Evolutionary conservation across 1,140 invertebrate genomes (phyloP).

Genomic region (Drosophila arawakana): DNA sequence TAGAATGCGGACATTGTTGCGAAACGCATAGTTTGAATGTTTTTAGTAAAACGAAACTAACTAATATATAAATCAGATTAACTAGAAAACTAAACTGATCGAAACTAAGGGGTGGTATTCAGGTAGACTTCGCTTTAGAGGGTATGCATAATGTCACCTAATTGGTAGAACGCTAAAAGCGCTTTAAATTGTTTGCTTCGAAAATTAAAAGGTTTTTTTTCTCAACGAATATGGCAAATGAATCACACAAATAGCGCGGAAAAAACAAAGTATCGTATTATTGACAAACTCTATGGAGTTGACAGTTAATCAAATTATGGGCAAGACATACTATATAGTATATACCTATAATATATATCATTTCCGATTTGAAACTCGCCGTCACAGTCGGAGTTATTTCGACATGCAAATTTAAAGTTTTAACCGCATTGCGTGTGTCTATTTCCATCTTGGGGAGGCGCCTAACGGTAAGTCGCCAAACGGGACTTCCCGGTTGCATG

Average conservation of each 20-base stretch:
- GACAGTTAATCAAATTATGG: not conserved
- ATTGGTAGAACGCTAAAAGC: constrained; percentile 1
- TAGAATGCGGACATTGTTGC: not conserved
- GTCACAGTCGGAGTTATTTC: too few species aligned
- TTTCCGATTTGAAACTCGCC: not conserved
- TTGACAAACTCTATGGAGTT: not conserved
- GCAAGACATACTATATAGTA: not conserved
- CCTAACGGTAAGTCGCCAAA: not conserved
- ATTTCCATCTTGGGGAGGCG: not conserved
- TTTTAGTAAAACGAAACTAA: not conserved
- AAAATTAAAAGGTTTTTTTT: constrained; percentile 10
- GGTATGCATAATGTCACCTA: constrained; percentile 8
- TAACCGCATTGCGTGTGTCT: constrained; percentile 22
- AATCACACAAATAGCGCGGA: not conserved
- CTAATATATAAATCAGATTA: not conserved
- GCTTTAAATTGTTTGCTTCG: not conserved
- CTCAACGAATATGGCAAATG: not conserved
- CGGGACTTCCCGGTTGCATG: constrained; percentile 22
- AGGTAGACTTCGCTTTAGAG: not conserved
- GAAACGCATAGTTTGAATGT: not conserved
- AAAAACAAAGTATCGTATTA: not conserved
- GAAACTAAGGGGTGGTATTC: not conserved
- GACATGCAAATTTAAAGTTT: constrained; percentile 10
- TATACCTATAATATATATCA: not conserved
- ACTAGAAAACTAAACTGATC: not conserved